Conservation (phyloP, 2,888 invertebrate genomes). For the Cataglyphis altisquamis region DNA sequence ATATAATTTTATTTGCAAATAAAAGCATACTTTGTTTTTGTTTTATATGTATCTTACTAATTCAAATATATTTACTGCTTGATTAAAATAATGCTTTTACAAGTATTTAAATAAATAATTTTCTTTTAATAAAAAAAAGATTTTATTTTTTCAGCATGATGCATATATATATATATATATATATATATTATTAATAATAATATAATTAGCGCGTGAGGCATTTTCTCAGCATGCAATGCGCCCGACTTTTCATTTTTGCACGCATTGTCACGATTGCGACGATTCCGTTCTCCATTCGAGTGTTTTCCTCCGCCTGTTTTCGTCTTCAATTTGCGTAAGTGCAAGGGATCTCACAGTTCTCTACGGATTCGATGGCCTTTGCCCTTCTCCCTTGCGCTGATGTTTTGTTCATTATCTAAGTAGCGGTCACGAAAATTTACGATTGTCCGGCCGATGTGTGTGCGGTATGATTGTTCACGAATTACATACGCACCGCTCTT, state of each 20-base stretch:
- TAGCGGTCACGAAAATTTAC: conserved; percentile 76
- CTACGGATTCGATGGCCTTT: background rate
- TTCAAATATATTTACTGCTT: too few species aligned
- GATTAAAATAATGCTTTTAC: too few species aligned
- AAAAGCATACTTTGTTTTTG: too few species aligned
- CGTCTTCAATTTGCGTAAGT: conserved; percentile 76
- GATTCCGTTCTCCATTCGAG: background rate
- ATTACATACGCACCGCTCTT: conserved; percentile 49
- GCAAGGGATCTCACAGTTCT: conserved; percentile 45
- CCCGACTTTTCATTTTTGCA: background rate
- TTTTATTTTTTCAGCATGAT: too few species aligned
- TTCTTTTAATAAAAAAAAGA: too few species aligned
- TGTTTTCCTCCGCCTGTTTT: conserved; percentile 58
- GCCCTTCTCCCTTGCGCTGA: conserved; percentile 33
- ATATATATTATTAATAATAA: background rate
- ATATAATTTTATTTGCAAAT: too few species aligned
- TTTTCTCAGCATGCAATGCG: conserved; percentile 6
- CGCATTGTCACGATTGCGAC: background rate
- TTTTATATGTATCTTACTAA: too few species aligned
- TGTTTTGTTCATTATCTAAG: conserved; percentile 80
- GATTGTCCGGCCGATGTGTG: conserved; percentile 69
- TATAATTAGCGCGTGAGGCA: background rate
- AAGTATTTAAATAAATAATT: too few species aligned
- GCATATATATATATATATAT: too few species aligned
- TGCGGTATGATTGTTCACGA: conserved; percentile 65